Percentiles rank a stretch among this genome's conserved stretches.
Conservation (phyloP, 2,888 invertebrate genomes). For the Incurvaria masculella region DNA sequence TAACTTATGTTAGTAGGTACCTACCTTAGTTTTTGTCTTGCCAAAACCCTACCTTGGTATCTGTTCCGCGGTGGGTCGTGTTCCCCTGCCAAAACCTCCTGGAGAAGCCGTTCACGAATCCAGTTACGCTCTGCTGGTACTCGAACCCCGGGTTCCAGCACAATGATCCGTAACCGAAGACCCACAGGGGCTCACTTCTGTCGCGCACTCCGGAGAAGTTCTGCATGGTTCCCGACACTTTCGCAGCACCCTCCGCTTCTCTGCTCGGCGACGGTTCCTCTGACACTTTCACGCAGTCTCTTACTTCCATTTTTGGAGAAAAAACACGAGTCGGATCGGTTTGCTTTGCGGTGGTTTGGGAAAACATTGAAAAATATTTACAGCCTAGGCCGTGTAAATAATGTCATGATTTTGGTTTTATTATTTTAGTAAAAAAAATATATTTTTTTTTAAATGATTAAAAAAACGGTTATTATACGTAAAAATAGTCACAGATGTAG, state of each 20-base stretch:
- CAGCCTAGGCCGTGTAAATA: no score
- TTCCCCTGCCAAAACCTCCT: slow-evolving; percentile 94
- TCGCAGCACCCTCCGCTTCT: neutral
- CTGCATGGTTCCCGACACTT: neutral
- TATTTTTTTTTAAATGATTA: no score
- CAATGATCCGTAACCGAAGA: slow-evolving; percentile 94
- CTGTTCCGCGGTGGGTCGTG: slow-evolving; percentile 75
- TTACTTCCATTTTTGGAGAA: neutral
- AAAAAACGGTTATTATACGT: no score
- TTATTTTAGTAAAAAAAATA: no score
- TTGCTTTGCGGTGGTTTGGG: no score
- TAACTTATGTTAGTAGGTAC: no score
- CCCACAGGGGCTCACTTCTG: slow-evolving; percentile 64
- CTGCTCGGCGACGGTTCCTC: no score
- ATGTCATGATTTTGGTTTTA: no score
- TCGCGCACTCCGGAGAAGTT: neutral
- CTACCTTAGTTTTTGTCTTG: no score
- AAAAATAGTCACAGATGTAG: no score
- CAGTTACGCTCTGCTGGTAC: slow-evolving; percentile 73
- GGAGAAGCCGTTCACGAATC: slow-evolving; percentile 78
- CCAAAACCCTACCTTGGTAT: slow-evolving; percentile 56
- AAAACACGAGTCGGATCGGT: no score
- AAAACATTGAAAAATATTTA: no score
- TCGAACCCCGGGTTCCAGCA: slow-evolving; percentile 95
- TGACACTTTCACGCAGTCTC: neutral